phyloP scores from a whole-genome alignment of 2,113 vertebrate species.

The Neoarius graeffei region DNA sequence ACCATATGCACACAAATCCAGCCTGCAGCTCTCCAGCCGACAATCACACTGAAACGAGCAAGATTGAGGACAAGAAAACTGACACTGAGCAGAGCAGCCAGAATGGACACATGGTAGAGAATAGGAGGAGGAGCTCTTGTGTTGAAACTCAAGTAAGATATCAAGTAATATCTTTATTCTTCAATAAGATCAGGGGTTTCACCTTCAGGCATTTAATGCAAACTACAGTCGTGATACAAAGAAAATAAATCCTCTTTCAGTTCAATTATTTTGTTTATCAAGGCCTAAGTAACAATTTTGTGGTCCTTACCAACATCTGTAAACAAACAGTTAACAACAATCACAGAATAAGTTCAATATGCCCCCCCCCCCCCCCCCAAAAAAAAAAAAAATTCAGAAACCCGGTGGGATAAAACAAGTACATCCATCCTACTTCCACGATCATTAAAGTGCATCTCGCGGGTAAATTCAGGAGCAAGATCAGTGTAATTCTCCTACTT shows the following conservation, averaged over 20 bases:
- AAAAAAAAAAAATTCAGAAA: too few relatives aligned
- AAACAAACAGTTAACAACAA: not conserved
- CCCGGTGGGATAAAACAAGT: too few relatives aligned
- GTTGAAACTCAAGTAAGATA: constrained; percentile 1
- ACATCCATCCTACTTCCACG: too few relatives aligned
- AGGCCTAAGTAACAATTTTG: not conserved
- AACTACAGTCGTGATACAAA: not conserved
- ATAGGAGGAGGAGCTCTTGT: not conserved
- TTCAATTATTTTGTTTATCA: not conserved
- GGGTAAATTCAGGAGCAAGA: too few relatives aligned
- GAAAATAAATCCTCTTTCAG: not conserved
- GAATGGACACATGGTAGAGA: not conserved
- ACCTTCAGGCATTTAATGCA: not conserved
- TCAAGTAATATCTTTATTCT: not conserved
- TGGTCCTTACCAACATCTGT: not conserved
- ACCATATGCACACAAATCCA: not conserved
- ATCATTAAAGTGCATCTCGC: too few relatives aligned
- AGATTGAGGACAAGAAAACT: not conserved
- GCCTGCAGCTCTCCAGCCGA: not conserved
- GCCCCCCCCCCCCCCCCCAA: too few relatives aligned
- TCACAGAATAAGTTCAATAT: too few relatives aligned
- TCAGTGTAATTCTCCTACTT: too few relatives aligned
- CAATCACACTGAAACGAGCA: not conserved
- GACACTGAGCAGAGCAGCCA: not conserved
- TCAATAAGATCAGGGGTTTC: not conserved